Evolutionary conservation across 2,888 invertebrate genomes (phyloP).

Genomic region (Panopea generosa): DNA sequence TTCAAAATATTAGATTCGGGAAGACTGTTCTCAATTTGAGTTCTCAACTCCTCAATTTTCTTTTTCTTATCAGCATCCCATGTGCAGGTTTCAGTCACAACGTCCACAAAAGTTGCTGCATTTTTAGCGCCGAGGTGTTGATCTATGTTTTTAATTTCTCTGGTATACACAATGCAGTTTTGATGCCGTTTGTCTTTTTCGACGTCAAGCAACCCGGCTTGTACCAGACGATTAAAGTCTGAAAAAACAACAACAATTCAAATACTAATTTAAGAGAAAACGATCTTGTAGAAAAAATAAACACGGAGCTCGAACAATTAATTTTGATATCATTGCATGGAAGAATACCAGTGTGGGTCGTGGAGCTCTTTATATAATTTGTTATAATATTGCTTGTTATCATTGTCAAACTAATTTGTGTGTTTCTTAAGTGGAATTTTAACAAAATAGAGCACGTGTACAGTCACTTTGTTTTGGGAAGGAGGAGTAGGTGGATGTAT

Average conservation of each 20-base stretch:
- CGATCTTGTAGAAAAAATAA: background rate
- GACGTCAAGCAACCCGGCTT: slow-evolving; percentile 60
- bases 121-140: slow-evolving; percentile 56
- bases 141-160: slow-evolving; percentile 58
- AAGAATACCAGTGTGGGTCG: too few species aligned
- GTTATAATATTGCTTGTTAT: too few species aligned
- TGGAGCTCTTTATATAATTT: too few species aligned
- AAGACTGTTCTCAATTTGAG: slow-evolving; percentile 26
- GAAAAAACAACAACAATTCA: slow-evolving; percentile 38
- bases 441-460: too few species aligned
- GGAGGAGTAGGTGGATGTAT: too few species aligned
- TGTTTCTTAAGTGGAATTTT: too few species aligned
- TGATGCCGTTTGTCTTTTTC: slow-evolving; percentile 31
- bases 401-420: too few species aligned
- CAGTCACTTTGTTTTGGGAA: too few species aligned
- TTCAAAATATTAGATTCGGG: slow-evolving; percentile 41
- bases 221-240: slow-evolving; percentile 70
- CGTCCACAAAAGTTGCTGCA: slow-evolving; percentile 55
- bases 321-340: too few species aligned
- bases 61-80: slow-evolving; percentile 25
- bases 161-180: slow-evolving; percentile 66
- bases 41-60: slow-evolving; percentile 21
- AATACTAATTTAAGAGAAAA: background rate
- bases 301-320: background rate
- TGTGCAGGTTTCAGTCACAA: slow-evolving; percentile 14